Evolutionary conservation across 2,113 vertebrate genomes (phyloP), one percentile per base, ranked within the genome.

Genomic region (Saccopteryx leptura): DNA sequence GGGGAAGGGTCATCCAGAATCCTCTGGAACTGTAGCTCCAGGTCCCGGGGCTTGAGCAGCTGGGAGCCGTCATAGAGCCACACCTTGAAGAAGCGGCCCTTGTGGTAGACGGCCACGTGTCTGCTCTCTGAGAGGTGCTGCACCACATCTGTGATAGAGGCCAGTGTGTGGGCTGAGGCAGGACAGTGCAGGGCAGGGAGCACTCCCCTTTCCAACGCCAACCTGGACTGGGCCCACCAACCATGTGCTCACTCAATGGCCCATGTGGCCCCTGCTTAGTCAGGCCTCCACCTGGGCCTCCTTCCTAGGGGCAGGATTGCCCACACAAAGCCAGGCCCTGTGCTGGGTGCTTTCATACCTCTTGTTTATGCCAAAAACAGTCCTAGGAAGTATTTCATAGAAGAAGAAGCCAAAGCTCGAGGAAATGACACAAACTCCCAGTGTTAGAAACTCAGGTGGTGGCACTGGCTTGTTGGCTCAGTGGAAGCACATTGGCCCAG

Each of bases 1-100:
- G 98, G 98, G 0, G 99, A 98, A 4, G 98, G 98, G 33, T 99
- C 99, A 0, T 98, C 99, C 92, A 99, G 99, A 97, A 99, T 99
- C 91, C 98, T 98, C 98, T 99, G 99, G 98, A 99, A 99, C 97
- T 99, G 99, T 90, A 98, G 95, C 98, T 99, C 98, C 71, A 99
- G 98, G 97, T 99, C 99, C 0, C 98, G 98, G 24, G 99, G 99
- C 31, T 96, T 92, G 71, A 99, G 99, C 88, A 99, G 98, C 24
- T 98, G 98, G 33, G 99, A 99, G 14, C 99, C 99, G 0, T 99
- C 98, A 88, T 99, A 99, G 7, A 99, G 98, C 99, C 99, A 99
- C 46, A 99, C 80, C 91, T 99, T 98, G 98, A 99, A 99, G 97
- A 99, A 99, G 19, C 99, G 99, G 7, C 99, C 99, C 60, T 97